Base-by-base conservation (phyloP, 2,888 invertebrate species). In the Platypus cylindrus region DNA sequence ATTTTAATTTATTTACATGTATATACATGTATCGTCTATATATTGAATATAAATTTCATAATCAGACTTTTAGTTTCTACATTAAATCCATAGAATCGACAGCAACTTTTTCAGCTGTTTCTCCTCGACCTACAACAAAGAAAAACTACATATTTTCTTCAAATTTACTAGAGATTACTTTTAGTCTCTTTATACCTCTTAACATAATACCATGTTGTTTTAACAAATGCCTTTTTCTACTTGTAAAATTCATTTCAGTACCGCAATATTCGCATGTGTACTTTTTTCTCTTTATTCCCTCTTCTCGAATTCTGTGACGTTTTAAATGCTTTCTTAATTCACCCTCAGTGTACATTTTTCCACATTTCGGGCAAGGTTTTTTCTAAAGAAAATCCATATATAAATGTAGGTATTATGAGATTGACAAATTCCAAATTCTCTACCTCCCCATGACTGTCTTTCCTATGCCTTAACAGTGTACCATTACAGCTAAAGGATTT, bases 241-340 rank as follows among this genome's bases (percentile, higher is more conserved):
- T 37, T 8, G 43, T 40, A 32, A 38, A 40, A 29, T 40, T 38
- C 40, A 40, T 40, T 34, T 40, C 43, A 12, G 39, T 43, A 4
- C 43, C 36, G 18, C 43, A 43, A 27, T 40, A 38, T 30, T 43
- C 43, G 23, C 43, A 43, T 2, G 40, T 40, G 22, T 38, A 43
- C 20, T 41, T 41, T 36, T 41, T 41, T 8, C 40, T 33, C 28
- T 43, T 41, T 11, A 41, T 41, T 9, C 37, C 43, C 17, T 40
- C 40, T 26, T 43, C 43, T 9, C 40, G 28, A 13, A 40, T 40
- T 36, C 36, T 40, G 23, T 43, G 43, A 5, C 43, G 18, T 30
- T 40, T 40, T 17, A 43, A 30, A 32, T 43, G 43, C 29, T 43
- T 40, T 27, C 40, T 31, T 16, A 43, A 15, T 30, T 38, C 43